Conservation (phyloP, 2,888 invertebrate species). For the Acanthococcus lagerstroemiae region DNA sequence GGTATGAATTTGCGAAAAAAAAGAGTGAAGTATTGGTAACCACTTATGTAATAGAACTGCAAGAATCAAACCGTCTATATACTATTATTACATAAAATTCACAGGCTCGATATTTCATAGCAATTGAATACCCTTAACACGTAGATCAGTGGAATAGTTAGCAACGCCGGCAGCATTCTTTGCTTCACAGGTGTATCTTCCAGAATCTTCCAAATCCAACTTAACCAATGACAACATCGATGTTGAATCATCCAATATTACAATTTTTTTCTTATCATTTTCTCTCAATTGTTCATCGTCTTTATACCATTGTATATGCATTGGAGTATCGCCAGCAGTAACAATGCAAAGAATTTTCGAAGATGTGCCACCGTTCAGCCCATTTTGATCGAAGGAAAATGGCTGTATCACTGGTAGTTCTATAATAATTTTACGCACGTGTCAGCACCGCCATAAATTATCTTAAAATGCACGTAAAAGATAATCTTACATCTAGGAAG, state of each 20-base stretch:
- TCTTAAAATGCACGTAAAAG: too few relatives aligned
- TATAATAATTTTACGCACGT: conserved; percentile 34
- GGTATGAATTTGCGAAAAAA: too few relatives aligned
- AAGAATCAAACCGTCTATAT: too few relatives aligned
- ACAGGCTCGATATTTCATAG: too few relatives aligned
- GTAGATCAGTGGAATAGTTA: conserved; percentile 46
- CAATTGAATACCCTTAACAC: conserved; percentile 50
- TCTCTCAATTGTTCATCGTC: conserved; percentile 37
- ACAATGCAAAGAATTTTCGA: conserved; percentile 40
- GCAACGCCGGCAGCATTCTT: conserved; percentile 49
- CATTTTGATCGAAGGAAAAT: conserved; percentile 38
- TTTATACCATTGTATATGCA: conserved; percentile 40
- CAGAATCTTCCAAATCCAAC: conserved; percentile 44
- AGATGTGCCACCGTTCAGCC: conserved; percentile 39
- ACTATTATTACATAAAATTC: too few relatives aligned
- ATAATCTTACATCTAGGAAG: too few relatives aligned
- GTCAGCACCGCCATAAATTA: too few relatives aligned
- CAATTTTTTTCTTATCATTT: conserved; percentile 31
- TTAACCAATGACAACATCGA: conserved; percentile 45
- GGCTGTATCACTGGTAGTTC: conserved; percentile 40
- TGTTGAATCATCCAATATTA: conserved; percentile 44
- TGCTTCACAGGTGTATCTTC: conserved; percentile 50
- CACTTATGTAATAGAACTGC: too few relatives aligned
- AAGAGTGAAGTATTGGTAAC: too few relatives aligned
- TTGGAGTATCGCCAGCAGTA: conserved; percentile 40